Base-by-base conservation (phyloP, 2,888 invertebrate species). In the Apocheima hispidaria region DNA sequence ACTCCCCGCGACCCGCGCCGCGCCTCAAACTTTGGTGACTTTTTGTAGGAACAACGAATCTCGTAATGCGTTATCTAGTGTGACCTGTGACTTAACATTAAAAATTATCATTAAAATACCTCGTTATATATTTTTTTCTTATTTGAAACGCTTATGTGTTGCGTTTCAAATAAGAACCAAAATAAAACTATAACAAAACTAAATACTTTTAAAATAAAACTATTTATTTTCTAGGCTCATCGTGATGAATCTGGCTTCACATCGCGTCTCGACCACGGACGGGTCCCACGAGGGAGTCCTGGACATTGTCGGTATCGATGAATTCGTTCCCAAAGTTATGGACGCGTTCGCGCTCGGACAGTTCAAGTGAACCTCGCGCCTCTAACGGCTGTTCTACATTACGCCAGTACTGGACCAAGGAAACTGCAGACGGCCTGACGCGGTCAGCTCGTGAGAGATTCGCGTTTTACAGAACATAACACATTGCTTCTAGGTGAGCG, bases 271-370 rank as follows among this genome's bases (percentile, higher is more conserved):
- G 33, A 86, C 90, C 3, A 91, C 93, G 1, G 90, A 93, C 71
- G 93, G 91, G 55, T 82, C 75, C 23, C 91, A 93, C 73, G 86
- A 88, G 53, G 93, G 94, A 48, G 87, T 94, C n/a, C 86, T 96
- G 44, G 94, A 94, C 73, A 91, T 95, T 36, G 87, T 94, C 62
- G 95, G 96, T 52, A 92, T 95, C 68, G 94, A 95, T 79, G 93
- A 93, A 41, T 90, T 94, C 73, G 93, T 95, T 56, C 94, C 95
- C 38, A 93, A 91, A 71, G 74, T 95, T 36, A 90, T 96, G 53
- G 94, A 95, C 82, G 95, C 95, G 2, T 95, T 96, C 78, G 92
- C 93, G 21, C 90, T 93, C 70, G 93, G 93, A 57, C 87, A 91
- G 52, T 94, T 94, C 78, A 80, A 87, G 75, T 92, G 82, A 89